Base-by-base conservation (phyloP, 64 coral and sea anemone species). In the Trachythela sp. region DNA sequence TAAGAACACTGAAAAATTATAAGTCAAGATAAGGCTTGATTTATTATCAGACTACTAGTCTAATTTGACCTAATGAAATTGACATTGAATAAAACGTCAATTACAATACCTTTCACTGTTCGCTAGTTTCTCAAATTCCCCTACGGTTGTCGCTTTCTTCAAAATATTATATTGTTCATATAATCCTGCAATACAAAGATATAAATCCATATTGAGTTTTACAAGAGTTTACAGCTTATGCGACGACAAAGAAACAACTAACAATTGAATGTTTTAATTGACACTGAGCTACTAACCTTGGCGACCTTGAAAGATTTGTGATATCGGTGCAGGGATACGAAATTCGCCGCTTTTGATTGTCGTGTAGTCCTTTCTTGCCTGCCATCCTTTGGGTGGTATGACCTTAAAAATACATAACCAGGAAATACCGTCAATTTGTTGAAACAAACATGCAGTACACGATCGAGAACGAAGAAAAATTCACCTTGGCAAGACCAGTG, bases 81-180 rank as follows among this genome's bases (percentile, higher is more conserved):
- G 56, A 64, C 56, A 64, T 20, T 64, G 56, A 17, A 6, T n/a
- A 64, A 64, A 64, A 64, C 17, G 20, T 6, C 56, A 64, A 2
- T 64, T 64, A 9, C 2, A 36, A 29, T 94, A 99, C 96, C 93
- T 94, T 89, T 99, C 91, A 94, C 93, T 93, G 89, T 91, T 99
- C 24, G 96, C 96, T 26, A 99, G 45, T 42, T 91, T 90, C 89
- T 99, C 92, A 70, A 99, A 99, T 86, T 99, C 93, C 43, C 72
- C 86, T 35, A 94, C 91, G 17, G 93, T 87, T 32, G 89, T 90
- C 11, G 88, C 86, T 87, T 99, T 99, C 91, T 94, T 99, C 48
- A 94, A 93, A 31, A 99, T 93, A 93, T 99, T 99, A 80, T 94
- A 99, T 36, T 93, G 89, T 70, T 99, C 93, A 59, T 86, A 99